Conservation (phyloP, 2,797 vertebrate species). For the Centropyge bicolor region DNA sequence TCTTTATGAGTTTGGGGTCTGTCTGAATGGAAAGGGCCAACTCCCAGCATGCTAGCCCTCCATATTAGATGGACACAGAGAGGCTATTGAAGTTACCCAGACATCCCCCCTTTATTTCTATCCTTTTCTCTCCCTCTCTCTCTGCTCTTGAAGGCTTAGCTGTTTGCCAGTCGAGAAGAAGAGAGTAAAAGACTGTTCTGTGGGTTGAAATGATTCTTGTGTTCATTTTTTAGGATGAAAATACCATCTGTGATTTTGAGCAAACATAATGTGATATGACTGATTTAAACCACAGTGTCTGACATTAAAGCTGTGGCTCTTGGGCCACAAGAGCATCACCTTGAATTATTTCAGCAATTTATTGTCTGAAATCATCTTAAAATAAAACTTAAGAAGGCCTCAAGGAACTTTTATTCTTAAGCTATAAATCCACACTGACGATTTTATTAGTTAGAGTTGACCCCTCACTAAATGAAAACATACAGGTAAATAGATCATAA, state of each 20-base stretch:
- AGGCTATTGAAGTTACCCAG: conserved; percentile 84
- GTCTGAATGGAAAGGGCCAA: conserved; percentile 84
- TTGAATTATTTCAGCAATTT: conserved; percentile 6
- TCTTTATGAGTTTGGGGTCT: conserved; percentile 85
- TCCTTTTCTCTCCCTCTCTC: conserved; percentile 68
- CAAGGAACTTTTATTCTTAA: not conserved
- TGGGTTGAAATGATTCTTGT: conserved; percentile 60
- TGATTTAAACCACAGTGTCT: conserved; percentile 10
- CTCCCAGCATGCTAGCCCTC: conserved; percentile 85
- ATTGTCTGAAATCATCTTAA: not conserved
- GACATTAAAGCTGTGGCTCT: conserved; percentile 1
- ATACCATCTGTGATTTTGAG: conserved; percentile 55
- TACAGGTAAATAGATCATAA: not conserved
- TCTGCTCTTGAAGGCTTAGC: conserved; percentile 67
- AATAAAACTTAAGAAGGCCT: not conserved
- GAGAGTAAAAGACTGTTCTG: conserved; percentile 63
- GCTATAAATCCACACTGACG: not conserved
- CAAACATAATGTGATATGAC: conserved; percentile 47
- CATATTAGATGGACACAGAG: conserved; percentile 85
- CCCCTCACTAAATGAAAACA: not conserved
- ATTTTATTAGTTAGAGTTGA: too few relatives aligned
- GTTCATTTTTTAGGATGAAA: conserved; percentile 66
- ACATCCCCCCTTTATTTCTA: conserved; percentile 78
- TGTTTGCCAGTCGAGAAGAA: conserved; percentile 67
- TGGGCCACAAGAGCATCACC: conserved; percentile 1